Conservation (phyloP, 2,797 vertebrate genomes). For the Pelodytes ibericus region DNA sequence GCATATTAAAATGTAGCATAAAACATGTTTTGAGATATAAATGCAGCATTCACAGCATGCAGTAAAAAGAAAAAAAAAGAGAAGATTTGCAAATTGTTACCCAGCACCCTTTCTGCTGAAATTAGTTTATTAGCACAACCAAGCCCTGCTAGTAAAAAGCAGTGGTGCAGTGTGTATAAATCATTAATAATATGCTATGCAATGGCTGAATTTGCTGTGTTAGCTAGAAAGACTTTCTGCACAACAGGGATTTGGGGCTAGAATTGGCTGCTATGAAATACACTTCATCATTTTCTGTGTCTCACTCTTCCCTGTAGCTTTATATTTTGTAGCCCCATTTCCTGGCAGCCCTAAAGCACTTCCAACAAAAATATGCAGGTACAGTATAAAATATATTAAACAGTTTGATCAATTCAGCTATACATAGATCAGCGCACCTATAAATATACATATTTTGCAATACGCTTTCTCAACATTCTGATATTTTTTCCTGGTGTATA, state of each 20-base stretch:
- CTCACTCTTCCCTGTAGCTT: constrained; percentile 63
- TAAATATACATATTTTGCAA: no score
- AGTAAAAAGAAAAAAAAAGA: constrained; percentile 68
- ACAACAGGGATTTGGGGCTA: constrained; percentile 69
- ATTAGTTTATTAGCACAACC: constrained; percentile 73
- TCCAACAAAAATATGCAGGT: constrained; percentile 29
- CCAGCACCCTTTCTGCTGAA: constrained; percentile 61
- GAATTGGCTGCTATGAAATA: constrained; percentile 70
- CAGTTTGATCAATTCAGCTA: not conserved
- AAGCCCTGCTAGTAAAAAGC: constrained; percentile 67
- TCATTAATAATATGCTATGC: constrained; percentile 71
- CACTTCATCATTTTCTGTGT: constrained; percentile 64
- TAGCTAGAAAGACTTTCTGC: constrained; percentile 68
- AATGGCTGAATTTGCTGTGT: constrained; percentile 69
- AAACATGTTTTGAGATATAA: no score
- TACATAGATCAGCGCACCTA: no score
- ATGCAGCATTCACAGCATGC: constrained; percentile 20
- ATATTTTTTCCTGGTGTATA: no score
- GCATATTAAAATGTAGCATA: no score
- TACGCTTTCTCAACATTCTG: no score
- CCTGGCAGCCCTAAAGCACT: constrained; percentile 53
- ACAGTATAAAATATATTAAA: not conserved
- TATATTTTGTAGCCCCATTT: constrained; percentile 54
- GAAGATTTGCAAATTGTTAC: constrained; percentile 62
- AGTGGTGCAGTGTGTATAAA: constrained; percentile 69